A percentile compares a stretch with the other conserved stretches of the same genome.
Conservation (phyloP, 2,888 invertebrate species). For the Drosophila fulvimacula region DNA sequence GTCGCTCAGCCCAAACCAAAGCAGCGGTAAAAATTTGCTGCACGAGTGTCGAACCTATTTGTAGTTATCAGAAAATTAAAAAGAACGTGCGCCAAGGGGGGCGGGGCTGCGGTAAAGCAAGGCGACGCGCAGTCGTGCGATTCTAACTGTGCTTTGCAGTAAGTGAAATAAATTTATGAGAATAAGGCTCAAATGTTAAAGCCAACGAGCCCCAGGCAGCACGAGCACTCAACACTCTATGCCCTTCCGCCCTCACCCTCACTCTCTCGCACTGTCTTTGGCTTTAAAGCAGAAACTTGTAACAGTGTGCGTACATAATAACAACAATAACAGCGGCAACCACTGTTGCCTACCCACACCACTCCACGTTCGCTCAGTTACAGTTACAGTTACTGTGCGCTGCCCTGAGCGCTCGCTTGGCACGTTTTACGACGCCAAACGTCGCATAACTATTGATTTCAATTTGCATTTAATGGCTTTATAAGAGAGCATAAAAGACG, state of each 20-base stretch:
- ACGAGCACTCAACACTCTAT: constrained; percentile 10
- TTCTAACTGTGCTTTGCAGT: constrained; percentile 65
- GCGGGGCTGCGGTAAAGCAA: not conserved
- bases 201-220: constrained; percentile 35
- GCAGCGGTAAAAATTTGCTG: constrained; percentile 76
- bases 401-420: constrained; percentile 14
- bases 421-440: constrained; percentile 39
- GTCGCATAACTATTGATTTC: constrained; percentile 56
- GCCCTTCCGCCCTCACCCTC: not conserved
- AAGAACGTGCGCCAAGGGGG: constrained; percentile 59
- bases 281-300: constrained; percentile 17
- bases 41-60: constrained; percentile 80
- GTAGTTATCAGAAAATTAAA: constrained; percentile 81
- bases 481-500: constrained; percentile 38
- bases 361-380: constrained; percentile 6
- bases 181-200: constrained; percentile 43
- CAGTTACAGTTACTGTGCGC: constrained; percentile 16
- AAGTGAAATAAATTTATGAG: constrained; percentile 75
- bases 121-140: constrained; percentile 65
- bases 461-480: constrained; percentile 51
- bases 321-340: not conserved
- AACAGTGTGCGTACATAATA: constrained; percentile 23
- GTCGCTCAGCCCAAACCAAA: not conserved
- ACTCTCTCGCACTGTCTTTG: not conserved
- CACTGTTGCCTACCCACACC: not conserved